Evolutionary conservation across 2,797 vertebrate genomes (phyloP), one percentile per base, ranked within the genome.

Genomic region (Sebastes matsubarae): DNA sequence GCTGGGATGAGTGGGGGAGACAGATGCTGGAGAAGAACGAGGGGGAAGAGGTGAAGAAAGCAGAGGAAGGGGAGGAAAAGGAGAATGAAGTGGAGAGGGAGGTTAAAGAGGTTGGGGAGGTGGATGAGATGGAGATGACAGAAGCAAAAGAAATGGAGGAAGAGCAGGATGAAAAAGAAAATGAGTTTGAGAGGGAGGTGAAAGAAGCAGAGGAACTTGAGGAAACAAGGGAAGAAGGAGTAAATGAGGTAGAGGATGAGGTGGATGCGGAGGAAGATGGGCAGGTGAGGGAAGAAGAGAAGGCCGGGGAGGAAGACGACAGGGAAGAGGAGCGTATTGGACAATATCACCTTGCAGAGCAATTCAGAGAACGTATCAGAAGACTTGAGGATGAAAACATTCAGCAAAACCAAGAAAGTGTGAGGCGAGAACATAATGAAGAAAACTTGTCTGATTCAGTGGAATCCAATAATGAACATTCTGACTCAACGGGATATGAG

Each of bases 1-100:
- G 75, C 6, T 86, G 72, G 80, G 32, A 72, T 3, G 80, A 89
- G 58, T 84, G 63, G 70, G 83, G 65, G 50, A 63, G 12, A 25
- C 13, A 64, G 55, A 82, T 54, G 9, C 50, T 22, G 50, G 50
- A 82, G 58, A 72, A 72, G 20, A 81, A 64, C 1, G 50, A 34
- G 22, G 61, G 38, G 32, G 36, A 59, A 27, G 9, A 29, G 11
- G 4, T 8, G 13, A 30, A 63, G 2, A 10, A 20, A 50, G 18
- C 46, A 50, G 42, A 46, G 42, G 42, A 46, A 46, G 42, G 6
- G 42, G 8, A 52, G 20, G 9, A 68, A 22, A 10, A 5, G 9
- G 57, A 52, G 16, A 18, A 65, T 4, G 30, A 29, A 9, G 4
- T 8, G 13, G 20, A 63, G 2, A 10, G 10, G 7, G 6, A 68